Conservation (phyloP, 2,797 vertebrate species). For the Setipinna tenuifilis region DNA sequence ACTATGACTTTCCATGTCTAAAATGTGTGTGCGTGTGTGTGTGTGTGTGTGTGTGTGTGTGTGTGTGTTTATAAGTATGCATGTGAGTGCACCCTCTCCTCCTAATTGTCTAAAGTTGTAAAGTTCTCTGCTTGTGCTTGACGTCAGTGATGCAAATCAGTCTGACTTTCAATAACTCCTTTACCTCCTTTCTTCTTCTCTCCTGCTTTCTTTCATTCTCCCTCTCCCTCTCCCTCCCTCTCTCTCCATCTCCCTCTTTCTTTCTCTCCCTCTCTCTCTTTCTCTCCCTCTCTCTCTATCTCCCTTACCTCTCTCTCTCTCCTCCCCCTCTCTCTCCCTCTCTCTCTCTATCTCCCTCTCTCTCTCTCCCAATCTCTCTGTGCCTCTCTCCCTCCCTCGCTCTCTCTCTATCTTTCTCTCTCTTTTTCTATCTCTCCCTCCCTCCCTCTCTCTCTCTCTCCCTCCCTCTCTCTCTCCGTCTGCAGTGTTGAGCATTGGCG, state of each 20-base stretch:
- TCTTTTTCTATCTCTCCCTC: not conserved
- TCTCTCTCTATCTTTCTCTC: not conserved
- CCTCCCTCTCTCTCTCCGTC: constrained; percentile 48
- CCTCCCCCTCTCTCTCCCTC: not conserved
- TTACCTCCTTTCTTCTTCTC: not conserved
- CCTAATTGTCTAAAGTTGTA: too few relatives aligned
- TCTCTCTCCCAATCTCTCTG: not conserved
- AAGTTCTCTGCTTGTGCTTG: not conserved
- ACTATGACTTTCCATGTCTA: not conserved
- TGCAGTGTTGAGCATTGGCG: constrained; percentile 85
- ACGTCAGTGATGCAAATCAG: not conserved
- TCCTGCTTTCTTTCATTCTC: not conserved
- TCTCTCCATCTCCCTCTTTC: not conserved
- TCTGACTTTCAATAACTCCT: not conserved
- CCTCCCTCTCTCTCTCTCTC: constrained; percentile 33
- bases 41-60: not conserved
- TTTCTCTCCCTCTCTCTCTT: not conserved
- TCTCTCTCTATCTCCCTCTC: not conserved
- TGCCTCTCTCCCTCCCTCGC: not conserved
- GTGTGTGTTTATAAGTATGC: not conserved
- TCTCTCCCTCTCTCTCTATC: constrained; percentile 14
- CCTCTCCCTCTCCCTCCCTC: not conserved
- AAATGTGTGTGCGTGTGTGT: not conserved
- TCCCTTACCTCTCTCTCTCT: constrained; percentile 38
- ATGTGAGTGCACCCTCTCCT: too few relatives aligned